Base-by-base conservation (phyloP, 2,888 invertebrate species). In the Acanthosepion lycidas region DNA sequence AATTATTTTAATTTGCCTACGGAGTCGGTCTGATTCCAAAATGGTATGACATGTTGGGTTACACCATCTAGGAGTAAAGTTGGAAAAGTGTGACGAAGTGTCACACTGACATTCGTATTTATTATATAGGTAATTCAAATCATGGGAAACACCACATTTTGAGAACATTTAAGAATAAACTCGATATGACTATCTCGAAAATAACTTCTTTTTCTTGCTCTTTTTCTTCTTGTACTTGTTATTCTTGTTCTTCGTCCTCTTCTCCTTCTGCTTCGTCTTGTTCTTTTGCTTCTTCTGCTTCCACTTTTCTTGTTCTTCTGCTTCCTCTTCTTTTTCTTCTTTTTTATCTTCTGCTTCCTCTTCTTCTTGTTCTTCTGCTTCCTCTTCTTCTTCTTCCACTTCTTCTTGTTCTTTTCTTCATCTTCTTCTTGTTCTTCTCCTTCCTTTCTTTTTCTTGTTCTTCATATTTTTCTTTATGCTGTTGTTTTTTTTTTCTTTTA, bases 201-300 rank as follows among this genome's bases (percentile, higher is more conserved):
- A 33, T 33, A 33, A 33, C 91, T 91, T 91, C 91, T 91, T 91
- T 33, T 91, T 91, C 91, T 91, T 33, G 33, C 33, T 91, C 91
- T 91, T 91, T 33, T 91, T 91, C 33, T 91, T 33, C 33, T 91
- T 91, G 26, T 91, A 4, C 91, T 91, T 91, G 1, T 91, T 91
- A 2, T 91, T 91, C 91, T 91, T 91, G 3, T 91, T 91, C 91
- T 91, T 91, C 91, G 0, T 18, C 23, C 0, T 4, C 23, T n/a
- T 4, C 0, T 91, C 33, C 91, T 91, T 33, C 33, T 91, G 33
- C 91, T 91, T 91, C 91, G 33, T 91, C 91, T 91, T 91, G 33
- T 91, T 91, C 91, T 91, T 91, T 33, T 91, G 33, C 91, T 91
- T 91, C 91, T 91, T 91, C 91, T 91, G 9, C 91, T 18, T 18